Conservation (phyloP, 1,140 invertebrate species). For the Aporrectodea caliginosa region DNA sequence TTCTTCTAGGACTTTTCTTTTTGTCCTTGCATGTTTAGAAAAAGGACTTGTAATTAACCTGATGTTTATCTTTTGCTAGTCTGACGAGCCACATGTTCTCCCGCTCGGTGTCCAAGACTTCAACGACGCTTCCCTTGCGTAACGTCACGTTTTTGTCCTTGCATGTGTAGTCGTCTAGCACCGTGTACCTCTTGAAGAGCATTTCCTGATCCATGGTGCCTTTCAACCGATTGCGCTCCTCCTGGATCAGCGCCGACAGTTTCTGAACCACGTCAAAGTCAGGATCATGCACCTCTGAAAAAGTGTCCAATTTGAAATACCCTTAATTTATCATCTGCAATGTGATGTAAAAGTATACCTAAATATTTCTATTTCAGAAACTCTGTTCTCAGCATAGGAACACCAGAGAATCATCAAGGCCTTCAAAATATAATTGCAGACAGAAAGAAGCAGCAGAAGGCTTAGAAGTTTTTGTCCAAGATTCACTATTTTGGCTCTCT, state of each 20-base stretch:
- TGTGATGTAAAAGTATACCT: not conserved
- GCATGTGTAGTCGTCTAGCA: conserved; percentile 40
- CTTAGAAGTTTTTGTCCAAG: no score
- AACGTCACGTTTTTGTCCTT: conserved; percentile 39
- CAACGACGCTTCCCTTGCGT: conserved; percentile 44
- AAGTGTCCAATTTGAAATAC: not conserved
- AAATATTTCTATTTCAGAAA: no score
- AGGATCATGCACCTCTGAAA: not conserved
- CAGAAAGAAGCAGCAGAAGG: no score
- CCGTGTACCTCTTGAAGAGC: conserved; percentile 36
- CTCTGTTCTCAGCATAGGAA: no score
- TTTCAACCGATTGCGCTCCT: conserved; percentile 2
- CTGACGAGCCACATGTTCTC: conserved; percentile 44
- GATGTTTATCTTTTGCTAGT: conserved; percentile 37
- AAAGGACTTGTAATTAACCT: no score
- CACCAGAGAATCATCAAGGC: no score
- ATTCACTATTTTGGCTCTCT: no score
- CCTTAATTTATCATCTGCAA: not conserved
- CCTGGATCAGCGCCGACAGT: not conserved
- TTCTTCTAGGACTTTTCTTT: no score
- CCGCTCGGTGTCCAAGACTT: conserved; percentile 59
- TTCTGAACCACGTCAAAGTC: not conserved
- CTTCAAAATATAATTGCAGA: no score
- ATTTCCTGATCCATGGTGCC: not conserved
- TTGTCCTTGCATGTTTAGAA: no score